phyloP scores from a whole-genome alignment of 2,113 vertebrate species.

The Engraulis encrasicolus region DNA sequence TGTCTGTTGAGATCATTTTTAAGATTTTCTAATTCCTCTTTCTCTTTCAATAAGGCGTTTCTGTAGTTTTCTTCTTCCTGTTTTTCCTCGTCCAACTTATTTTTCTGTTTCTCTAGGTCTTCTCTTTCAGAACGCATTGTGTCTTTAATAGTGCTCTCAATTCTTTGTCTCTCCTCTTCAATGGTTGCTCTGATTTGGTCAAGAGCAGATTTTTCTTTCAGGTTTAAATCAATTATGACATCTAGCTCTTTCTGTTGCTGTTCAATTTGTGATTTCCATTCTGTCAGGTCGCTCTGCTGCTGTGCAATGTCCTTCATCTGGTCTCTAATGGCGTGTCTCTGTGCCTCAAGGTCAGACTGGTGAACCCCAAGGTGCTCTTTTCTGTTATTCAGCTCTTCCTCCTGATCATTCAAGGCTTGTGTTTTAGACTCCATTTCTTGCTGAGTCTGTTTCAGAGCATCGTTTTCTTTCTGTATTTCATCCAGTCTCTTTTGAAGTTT shows the following conservation, averaged over 20 bases:
- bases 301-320: slow-evolving; percentile 27
- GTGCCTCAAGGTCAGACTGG: slow-evolving; percentile 20
- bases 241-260: background rate
- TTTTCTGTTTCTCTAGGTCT: background rate
- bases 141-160: background rate
- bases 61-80: slow-evolving; percentile 16
- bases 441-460: slow-evolving; percentile 35
- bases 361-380: background rate
- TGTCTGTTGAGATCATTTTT: too few relatives aligned
- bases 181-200: background rate
- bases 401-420: background rate
- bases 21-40: background rate
- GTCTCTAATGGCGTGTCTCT: too few relatives aligned
- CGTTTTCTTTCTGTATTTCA: slow-evolving; percentile 28
- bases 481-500: background rate
- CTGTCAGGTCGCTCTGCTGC: slow-evolving; percentile 26
- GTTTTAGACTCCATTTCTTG: slow-evolving; percentile 27
- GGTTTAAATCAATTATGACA: background rate
- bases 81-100: background rate
- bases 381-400: background rate
- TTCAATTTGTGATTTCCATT: slow-evolving; percentile 29
- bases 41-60: background rate
- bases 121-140: background rate
- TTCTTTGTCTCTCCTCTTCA: slow-evolving; percentile 19
- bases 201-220: too few relatives aligned